Conservation (phyloP, 2,113 vertebrate genomes). For the Numenius arquata region DNA sequence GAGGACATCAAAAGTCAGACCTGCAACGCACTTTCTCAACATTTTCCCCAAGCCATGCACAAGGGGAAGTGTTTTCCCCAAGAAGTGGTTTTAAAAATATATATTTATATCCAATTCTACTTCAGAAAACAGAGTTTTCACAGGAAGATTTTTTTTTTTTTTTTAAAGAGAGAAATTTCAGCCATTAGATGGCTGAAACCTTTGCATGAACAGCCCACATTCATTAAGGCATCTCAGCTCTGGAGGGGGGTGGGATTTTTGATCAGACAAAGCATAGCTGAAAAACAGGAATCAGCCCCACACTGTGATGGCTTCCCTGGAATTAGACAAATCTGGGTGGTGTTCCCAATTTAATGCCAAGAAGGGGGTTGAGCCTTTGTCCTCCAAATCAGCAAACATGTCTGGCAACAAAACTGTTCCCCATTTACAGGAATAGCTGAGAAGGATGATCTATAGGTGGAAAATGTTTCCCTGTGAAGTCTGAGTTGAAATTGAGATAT, state of each 20-base stretch:
- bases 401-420: neutral
- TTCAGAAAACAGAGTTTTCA: neutral
- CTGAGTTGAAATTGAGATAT: neutral
- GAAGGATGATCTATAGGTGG: neutral
- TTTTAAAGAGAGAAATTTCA: neutral
- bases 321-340: accelerated
- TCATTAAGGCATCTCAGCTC: neutral
- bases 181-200: neutral
- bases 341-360: neutral
- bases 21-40: neutral
- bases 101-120: neutral
- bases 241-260: neutral
- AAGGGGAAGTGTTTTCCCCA: neutral
- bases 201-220: neutral
- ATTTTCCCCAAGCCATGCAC: neutral
- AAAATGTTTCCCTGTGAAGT: neutral
- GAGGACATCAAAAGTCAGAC: neutral
- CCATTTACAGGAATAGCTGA: accelerated
- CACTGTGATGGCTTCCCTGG: accelerated
- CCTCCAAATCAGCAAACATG: neutral
- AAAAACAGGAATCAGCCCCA: neutral
- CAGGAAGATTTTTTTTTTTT: neutral
- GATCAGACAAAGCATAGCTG: neutral
- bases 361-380: neutral
- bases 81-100: neutral